Base-by-base conservation (phyloP, 2,888 invertebrate species). In the Himalopsyche kuldschensis region DNA sequence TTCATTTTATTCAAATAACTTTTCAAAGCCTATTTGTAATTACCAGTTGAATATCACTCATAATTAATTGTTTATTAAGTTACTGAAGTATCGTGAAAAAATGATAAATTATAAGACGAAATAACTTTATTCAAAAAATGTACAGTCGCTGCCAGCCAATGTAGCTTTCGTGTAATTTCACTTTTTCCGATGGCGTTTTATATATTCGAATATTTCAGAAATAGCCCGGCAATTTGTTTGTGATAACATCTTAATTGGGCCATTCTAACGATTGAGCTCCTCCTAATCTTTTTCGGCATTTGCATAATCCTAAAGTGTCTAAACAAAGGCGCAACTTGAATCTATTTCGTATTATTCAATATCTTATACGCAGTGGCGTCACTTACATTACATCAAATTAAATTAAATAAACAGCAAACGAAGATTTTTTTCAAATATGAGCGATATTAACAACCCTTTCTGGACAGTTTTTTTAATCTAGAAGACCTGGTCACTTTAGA, bases 201-300 rank as follows among this genome's bases (percentile, higher is more conserved):
- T 79, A 31, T 79, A 79, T 79, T 79, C 79, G 31, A 27, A 41
- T 78, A 30, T 41, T 78, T 41, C 31, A 46, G 30, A 55, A 75
- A 80, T 41, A 55, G 80, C 24, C 80, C 55, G 30, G 46, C 46
- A 80, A 80, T 80, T 80, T 80, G 69, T 48, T 30, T 31, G 75
- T 27, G 80, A 80, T 80, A 80, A 27, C 31, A 80, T 80, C 80
- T 80, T 75, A 80, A 80, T 80, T 75, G 80, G 69, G 41, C 69
- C 80, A 55, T 79, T 55, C 63, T 30, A 55, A 31, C 63, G 27
- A 55, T 24, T 31, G 15, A 17, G 27, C 75, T 31, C 80, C 80
- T 80, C 24, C 80, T 55, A 31, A 24, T n/a, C 41, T 55, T 55
- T 46, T 24, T 55, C 30, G 24, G 41, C 75, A 80, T 80, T 80